A percentile compares a stretch with the other conserved stretches of the same genome.
Conservation (phyloP, 2,888 invertebrate species). For the Caenorhabditis sp. region DNA sequence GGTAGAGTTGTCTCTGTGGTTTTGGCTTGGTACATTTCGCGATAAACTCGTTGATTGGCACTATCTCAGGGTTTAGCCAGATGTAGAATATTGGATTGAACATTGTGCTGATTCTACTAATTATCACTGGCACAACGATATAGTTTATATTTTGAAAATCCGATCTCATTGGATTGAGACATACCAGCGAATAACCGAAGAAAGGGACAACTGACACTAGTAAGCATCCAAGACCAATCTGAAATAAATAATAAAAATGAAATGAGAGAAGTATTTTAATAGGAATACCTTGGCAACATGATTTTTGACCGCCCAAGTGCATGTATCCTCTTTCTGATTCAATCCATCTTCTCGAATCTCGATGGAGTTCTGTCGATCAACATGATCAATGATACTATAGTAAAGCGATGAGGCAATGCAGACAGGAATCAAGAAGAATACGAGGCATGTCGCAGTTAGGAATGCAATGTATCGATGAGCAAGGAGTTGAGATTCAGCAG, state of each 20-base stretch:
- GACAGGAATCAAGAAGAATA: constrained; percentile 60
- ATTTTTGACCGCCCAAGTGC: constrained; percentile 52
- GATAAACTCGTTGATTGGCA: constrained; percentile 50
- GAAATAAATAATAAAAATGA: constrained; percentile 2
- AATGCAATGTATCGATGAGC: constrained; percentile 58
- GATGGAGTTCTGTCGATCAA: constrained; percentile 46
- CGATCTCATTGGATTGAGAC: constrained; percentile 56
- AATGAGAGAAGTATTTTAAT: too few relatives aligned
- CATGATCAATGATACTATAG: constrained; percentile 55
- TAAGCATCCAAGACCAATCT: constrained; percentile 56
- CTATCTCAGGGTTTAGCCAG: constrained; percentile 56
- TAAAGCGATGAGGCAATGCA: constrained; percentile 58
- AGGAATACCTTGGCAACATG: constrained; percentile 51
- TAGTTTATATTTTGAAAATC: constrained; percentile 39
- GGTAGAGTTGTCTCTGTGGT: constrained; percentile 51
- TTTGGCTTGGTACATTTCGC: constrained; percentile 46
- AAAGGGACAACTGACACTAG: constrained; percentile 55
- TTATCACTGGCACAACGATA: constrained; percentile 44
- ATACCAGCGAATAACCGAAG: constrained; percentile 55
- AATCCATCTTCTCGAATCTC: constrained; percentile 43
- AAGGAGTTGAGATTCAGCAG: constrained; percentile 15
- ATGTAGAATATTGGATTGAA: constrained; percentile 59
- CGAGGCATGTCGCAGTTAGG: constrained; percentile 58
- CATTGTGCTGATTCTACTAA: constrained; percentile 47
- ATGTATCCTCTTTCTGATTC: constrained; percentile 24